Base-by-base conservation (phyloP, 2,888 invertebrate genomes). In the Galeruca laticollis region DNA sequence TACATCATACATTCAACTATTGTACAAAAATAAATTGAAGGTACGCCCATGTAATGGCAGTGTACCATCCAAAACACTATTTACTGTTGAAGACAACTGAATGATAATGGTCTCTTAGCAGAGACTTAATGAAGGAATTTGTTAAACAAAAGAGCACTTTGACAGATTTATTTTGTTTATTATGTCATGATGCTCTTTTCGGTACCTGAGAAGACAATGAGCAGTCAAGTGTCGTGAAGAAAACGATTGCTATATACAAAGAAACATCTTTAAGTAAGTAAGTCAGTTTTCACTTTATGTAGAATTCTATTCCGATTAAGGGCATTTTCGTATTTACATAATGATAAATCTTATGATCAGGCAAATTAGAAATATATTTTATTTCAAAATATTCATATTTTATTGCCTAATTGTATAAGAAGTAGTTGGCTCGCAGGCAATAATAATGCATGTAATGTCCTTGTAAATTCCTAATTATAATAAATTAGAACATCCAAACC, bases 81-180 rank as follows among this genome's bases (percentile, higher is more conserved):
- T 70, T 62, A 70, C 67, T 52, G 59, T 63, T 70, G 51, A 35
- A 63, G 67, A 60, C 70, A 60, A 70, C 67, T 63, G 67, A 70
- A 70, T 67, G 40, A 70, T 70, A 70, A 70, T 70, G 40, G 52
- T 63, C 70, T 70, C 49, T 67, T 63, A 63, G 40, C 52, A 60
- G 18, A 43, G 26, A 59, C 67, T 59, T 59, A 67, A 70, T 70
- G 67, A 47, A 70, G 63, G 70, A 70, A 70, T 69, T 64, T 63
- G 70, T 67, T 61, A 60, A 67, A 70, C 62, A 70, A 67, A 60
- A 67, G 70, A 62, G 43, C 13, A 40, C 35, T 52, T 54, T 63
- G 70, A 70, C 67, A 63, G 67, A 70, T 59, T 70, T 67, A 70
- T 63, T 66, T 68, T 70, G 67, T 70, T 67, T 67, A 59, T 63